A percentile compares a stretch with the other conserved stretches of the same genome.
phyloP scores from a whole-genome alignment of 2,888 invertebrate genomes.

The Blastobasis lacticolella region DNA sequence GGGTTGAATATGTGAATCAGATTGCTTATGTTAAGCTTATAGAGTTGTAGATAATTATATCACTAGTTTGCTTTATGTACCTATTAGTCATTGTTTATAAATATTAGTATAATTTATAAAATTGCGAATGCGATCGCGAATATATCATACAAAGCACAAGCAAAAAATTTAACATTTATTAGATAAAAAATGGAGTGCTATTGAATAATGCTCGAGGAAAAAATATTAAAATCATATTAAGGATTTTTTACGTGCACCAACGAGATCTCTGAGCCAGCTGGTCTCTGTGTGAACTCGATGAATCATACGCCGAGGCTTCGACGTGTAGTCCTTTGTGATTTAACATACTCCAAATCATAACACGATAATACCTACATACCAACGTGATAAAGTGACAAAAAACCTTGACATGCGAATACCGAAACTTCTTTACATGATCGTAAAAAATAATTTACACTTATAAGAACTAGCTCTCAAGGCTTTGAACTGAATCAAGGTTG shows the following conservation, averaged over 20 bases:
- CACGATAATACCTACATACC: constrained; percentile 11
- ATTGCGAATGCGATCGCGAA: not conserved
- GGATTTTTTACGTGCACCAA: constrained; percentile 10
- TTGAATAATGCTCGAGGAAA: constrained; percentile 1
- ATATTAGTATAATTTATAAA: not conserved
- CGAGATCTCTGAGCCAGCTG: constrained; percentile 21
- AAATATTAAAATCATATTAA: constrained; percentile 5
- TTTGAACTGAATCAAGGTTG: constrained; percentile 60
- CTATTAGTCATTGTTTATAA: not conserved
- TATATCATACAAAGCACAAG: constrained; percentile 1
- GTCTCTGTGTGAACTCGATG: constrained; percentile 24
- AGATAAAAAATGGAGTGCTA: constrained; percentile 2
- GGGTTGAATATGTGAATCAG: not conserved
- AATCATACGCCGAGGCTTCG: constrained; percentile 17
- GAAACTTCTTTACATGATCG: constrained; percentile 30
- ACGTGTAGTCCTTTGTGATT: too few relatives aligned
- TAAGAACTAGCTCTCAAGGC: constrained; percentile 16
- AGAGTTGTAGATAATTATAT: not conserved
- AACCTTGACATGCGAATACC: constrained; percentile 39
- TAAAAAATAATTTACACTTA: constrained; percentile 33
- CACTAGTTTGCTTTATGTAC: not conserved
- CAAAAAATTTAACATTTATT: not conserved
- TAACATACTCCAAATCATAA: too few relatives aligned
- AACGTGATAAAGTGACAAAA: constrained; percentile 32
- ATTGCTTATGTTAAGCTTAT: not conserved